These are phyloP conservation scores for Epicampocera succincta DNA, from an alignment of 2,888 invertebrate genomes.

Conservation along the genomic window DNA sequence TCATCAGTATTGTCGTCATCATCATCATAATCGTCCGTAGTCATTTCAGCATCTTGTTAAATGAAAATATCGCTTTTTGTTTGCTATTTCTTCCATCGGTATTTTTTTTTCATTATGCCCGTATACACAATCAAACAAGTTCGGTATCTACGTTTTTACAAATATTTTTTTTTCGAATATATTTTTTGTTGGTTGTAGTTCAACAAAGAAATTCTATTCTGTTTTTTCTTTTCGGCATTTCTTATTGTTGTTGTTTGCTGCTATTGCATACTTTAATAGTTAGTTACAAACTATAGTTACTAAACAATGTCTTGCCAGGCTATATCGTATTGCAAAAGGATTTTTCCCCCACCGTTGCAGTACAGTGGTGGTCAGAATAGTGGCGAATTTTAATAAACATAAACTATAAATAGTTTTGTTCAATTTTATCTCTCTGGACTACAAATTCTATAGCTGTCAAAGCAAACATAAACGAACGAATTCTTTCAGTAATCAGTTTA, in stretches of 20 bases:
- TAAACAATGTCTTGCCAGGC: slow-evolving; percentile 39
- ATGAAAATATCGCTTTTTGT: slow-evolving; percentile 38
- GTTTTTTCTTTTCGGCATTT: not conserved
- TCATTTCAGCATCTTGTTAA: slow-evolving; percentile 47
- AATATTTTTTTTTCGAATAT: slow-evolving; percentile 29
- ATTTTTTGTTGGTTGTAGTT: slow-evolving; percentile 8
- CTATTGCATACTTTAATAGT: slow-evolving; percentile 52
- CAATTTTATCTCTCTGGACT: too few species aligned
- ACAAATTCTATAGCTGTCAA: too few species aligned
- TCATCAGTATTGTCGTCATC: slow-evolving; percentile 6
- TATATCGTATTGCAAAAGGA: slow-evolving; percentile 11
- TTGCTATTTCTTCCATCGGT: not conserved
- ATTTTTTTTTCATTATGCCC: slow-evolving; percentile 27
- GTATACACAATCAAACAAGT: not conserved
- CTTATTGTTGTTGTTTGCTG: slow-evolving; percentile 12
- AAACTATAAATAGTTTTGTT: not conserved
- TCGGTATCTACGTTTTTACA: not conserved
- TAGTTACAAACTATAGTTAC: slow-evolving; percentile 54
- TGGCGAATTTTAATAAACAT: not conserved
- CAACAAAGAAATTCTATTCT: not conserved
- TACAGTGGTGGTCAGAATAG: slow-evolving; percentile 12
- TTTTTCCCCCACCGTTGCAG: not conserved
- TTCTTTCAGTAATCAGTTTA: too few species aligned
- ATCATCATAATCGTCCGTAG: slow-evolving; percentile 16
- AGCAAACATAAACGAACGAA: too few species aligned